Evolutionary conservation across 2,888 invertebrate genomes (phyloP), one percentile per base, ranked within the genome.

Genomic region (Auanema sp.): DNA sequence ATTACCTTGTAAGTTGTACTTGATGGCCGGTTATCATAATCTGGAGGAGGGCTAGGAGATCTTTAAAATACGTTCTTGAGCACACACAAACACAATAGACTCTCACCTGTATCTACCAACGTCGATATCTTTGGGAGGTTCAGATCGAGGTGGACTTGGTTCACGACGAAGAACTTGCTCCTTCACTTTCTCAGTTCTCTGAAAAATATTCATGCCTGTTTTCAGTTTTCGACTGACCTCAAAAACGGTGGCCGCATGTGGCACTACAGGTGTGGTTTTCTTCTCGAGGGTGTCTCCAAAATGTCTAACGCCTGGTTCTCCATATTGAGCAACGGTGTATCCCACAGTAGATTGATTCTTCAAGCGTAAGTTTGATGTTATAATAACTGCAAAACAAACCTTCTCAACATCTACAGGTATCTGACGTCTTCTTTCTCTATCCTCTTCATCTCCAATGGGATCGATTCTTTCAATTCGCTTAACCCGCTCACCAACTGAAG

Each of bases 261-360:
- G 33, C 10, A 8, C 43, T 16, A 56, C 58, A 4, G 58, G 58
- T 12, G 47, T 33, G 18, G 52, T 58, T n/a, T 50, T 50, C n/a
- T 64, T 66, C 24, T 73, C 73, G 18, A 71, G 57, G 1, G 71
- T 71, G 52, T 71, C 71, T 49, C 73, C 73, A 44, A 69, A 71
- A 51, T 73, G 55, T 66, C 52, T 71, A 64, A 23, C 60, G 10
- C 63, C 71, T 8, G 68, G 64, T 42, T 77, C 67, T 42, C 77
- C 78, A 40, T 79, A 80, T 25, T 75, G 73, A 12, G 80, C 79
- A 21, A 81, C 80, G 23, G 81, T 81, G 64, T 79, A 81, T 16
- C 79, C 79, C 1, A 79, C 58, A 25, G 50, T 58, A 6, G n/a
- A 33, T 33, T 33, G 33, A 33, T 33, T 33, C 33, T 33, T 33